These are phyloP conservation scores for Myzus persicae DNA, from an alignment of 1,140 invertebrate species.

Conservation along the genomic window DNA sequence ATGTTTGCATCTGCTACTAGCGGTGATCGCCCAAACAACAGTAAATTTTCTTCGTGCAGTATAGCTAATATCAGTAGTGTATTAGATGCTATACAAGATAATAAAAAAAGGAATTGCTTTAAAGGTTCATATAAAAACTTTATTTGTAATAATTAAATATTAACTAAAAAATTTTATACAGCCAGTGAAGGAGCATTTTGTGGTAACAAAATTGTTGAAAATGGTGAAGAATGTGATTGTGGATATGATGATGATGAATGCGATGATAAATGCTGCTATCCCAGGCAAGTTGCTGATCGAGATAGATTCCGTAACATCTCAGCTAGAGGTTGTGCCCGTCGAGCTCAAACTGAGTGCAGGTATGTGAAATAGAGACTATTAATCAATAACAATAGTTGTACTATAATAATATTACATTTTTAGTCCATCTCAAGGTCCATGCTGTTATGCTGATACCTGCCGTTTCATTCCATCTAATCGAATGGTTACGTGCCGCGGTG, in stretches of 20 bases:
- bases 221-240: slow-evolving; percentile 98
- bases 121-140: slow-evolving; percentile 66
- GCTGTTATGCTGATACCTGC: slow-evolving; percentile 85
- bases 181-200: slow-evolving; percentile 94
- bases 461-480: slow-evolving; percentile 75
- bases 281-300: slow-evolving; percentile 75
- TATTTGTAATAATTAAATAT: background rate
- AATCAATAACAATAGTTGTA: background rate
- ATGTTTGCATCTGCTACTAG: slow-evolving; percentile 97
- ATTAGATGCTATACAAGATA: slow-evolving; percentile 87
- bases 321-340: slow-evolving; percentile 75
- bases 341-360: slow-evolving; percentile 83
- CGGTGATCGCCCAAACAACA: slow-evolving; percentile 93
- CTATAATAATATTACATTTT: slow-evolving; percentile 59
- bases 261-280: slow-evolving; percentile 93
- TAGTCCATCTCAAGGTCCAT: slow-evolving; percentile 96
- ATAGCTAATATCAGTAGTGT: slow-evolving; percentile 95
- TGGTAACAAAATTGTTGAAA: slow-evolving; percentile 98
- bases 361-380: slow-evolving; percentile 62
- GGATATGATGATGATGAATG: slow-evolving; percentile 95
- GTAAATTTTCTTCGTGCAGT: slow-evolving; percentile 92
- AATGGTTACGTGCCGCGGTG: slow-evolving; percentile 79
- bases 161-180: slow-evolving; percentile 61
- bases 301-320: slow-evolving; percentile 75
- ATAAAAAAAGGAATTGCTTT: slow-evolving; percentile 96